Evolutionary conservation across 2,113 vertebrate genomes (phyloP), one percentile per base, ranked within the genome.

Genomic region (Brienomyrus brachyistius): DNA sequence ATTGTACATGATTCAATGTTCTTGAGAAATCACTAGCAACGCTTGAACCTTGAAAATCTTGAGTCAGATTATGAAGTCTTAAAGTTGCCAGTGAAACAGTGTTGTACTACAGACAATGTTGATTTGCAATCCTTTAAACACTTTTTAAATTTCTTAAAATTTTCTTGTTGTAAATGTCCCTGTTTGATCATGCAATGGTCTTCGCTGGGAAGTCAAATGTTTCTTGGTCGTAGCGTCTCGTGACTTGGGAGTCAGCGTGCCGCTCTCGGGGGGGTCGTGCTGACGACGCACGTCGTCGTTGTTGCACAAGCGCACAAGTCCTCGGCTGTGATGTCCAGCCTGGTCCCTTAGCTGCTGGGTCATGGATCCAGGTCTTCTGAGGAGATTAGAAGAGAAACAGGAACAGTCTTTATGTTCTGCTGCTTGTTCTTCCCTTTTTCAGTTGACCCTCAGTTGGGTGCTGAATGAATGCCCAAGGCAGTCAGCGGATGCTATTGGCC

Each of bases 361-460:
- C 21, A 7, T 21, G 89, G 59, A 40, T 23, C 45, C 84, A 87
- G 40, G 66, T 86, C 89, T 59, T 87, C 31, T 87, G 84, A 27
- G 84, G 27, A 74, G 85, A 90, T 90, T 87, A 43, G 50, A 87
- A 27, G n/a, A 19, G 51, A 74, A 77, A 45, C 62, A 66, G 10
- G 31, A 31, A 66, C 62, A 74, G 85, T 45, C 19, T 87, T 77
- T 52, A 52, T 87, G 59, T 84, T 48, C 23, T 45, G 9, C 6
- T 83, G 35, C 15, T 87, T 90, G 62, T 74, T 74, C 17, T 43
- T 90, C 15, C 51, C 7, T 51, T 87, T 90, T 82, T 77, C 45
- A 77, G 43, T 59, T 86, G n/a, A 51, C 17, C 19, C 21, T 43
- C 15, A 43, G 43, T 13, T 70, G 47, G 43, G n/a, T 56, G 19